phyloP scores from a whole-genome alignment of 1,140 invertebrate species.

The Globodera rostochiensis region DNA sequence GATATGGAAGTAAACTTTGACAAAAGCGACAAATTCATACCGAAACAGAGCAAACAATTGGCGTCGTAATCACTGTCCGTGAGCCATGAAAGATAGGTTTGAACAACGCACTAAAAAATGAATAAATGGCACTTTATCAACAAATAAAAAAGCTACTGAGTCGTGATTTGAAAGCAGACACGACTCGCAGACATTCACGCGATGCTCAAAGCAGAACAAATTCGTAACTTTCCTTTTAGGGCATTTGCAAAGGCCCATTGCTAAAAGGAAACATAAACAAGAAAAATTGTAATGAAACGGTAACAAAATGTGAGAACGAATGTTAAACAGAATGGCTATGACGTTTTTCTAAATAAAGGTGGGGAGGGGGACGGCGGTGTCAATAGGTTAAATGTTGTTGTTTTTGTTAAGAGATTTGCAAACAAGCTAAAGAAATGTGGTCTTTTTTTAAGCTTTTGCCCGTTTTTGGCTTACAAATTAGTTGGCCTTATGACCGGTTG shows the following conservation, averaged over 20 bases:
- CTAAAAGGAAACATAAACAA: neutral
- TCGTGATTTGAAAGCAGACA: conserved; percentile 88
- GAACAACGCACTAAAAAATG: conserved; percentile 85
- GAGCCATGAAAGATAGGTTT: conserved; percentile 94
- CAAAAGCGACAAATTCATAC: neutral
- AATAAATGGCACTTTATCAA: neutral
- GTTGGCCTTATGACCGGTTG: too few species aligned
- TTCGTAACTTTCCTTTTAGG: conserved; percentile 92
- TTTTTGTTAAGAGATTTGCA: too few species aligned
- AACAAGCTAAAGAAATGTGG: too few species aligned
- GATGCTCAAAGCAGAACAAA: conserved; percentile 96
- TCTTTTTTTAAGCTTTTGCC: neutral
- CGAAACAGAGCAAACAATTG: neutral
- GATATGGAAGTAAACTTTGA: neutral
- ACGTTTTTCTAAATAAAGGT: too few species aligned
- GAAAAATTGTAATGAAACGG: neutral
- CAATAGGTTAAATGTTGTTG: too few species aligned
- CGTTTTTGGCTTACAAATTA: neutral
- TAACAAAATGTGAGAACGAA: neutral
- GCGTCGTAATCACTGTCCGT: conserved; percentile 90
- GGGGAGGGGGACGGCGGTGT: too few species aligned
- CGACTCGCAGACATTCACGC: conserved; percentile 96
- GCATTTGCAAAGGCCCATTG: conserved; percentile 95
- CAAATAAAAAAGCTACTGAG: conserved; percentile 73
- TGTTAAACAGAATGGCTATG: neutral